Conservation (phyloP, 2,888 invertebrate species). For the Eledona agricola region DNA sequence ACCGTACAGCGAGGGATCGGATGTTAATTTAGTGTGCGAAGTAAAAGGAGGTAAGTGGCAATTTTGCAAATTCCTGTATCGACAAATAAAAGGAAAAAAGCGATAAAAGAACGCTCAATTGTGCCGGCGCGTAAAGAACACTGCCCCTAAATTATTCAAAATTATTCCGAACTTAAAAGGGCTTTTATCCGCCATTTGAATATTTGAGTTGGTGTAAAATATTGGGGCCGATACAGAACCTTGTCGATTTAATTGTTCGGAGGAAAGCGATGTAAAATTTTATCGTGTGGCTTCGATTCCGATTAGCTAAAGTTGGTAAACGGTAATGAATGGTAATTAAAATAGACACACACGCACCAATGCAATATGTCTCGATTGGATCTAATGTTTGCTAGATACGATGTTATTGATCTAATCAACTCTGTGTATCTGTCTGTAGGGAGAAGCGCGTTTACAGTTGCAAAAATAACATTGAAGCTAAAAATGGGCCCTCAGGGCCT, state of each 20-base stretch:
- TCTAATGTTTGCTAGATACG: slow-evolving; percentile 13
- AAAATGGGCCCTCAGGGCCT: too few species aligned
- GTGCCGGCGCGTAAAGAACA: slow-evolving; percentile 9
- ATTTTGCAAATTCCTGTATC: too few species aligned
- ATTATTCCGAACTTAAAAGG: slow-evolving; percentile 33
- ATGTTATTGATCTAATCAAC: not conserved
- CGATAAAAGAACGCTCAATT: slow-evolving; percentile 3
- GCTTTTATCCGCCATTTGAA: slow-evolving; percentile 36
- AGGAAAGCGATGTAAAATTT: slow-evolving; percentile 18
- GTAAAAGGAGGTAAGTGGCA: slow-evolving; percentile 77
- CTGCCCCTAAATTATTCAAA: slow-evolving; percentile 35
- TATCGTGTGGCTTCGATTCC: slow-evolving; percentile 17
- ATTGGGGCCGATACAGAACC: slow-evolving; percentile 25
- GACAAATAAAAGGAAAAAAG: slow-evolving; percentile 15
- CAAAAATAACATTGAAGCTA: too few species aligned
- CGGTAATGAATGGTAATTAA: slow-evolving; percentile 19
- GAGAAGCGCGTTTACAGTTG: too few species aligned
- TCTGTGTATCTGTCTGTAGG: not conserved
- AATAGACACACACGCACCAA: slow-evolving; percentile 18
- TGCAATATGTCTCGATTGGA: slow-evolving; percentile 19
- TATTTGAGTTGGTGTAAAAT: slow-evolving; percentile 35
- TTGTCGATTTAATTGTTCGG: slow-evolving; percentile 26
- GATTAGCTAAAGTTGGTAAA: slow-evolving; percentile 20
- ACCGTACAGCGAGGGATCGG: slow-evolving; percentile 86
- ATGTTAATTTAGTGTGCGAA: slow-evolving; percentile 83